These are phyloP conservation scores for Chaenodraco wilsoni DNA, from an alignment of 2,797 vertebrate species.

Conservation along the genomic window DNA sequence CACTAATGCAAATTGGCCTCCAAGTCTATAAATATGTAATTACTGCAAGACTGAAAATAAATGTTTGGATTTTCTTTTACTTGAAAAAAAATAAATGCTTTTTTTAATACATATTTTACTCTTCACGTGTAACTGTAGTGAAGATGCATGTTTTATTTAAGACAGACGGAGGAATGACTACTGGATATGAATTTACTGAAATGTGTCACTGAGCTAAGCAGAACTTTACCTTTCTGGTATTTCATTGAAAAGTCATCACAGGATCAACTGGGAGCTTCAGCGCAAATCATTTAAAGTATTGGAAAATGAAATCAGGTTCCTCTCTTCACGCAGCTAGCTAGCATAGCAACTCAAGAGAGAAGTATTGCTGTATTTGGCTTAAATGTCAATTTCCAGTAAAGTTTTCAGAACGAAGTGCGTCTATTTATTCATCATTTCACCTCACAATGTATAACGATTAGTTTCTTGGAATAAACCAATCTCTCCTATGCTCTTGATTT, in stretches of 20 bases:
- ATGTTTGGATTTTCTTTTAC: slow-evolving; percentile 36
- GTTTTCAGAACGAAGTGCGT: slow-evolving; percentile 42
- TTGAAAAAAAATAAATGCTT: slow-evolving; percentile 24
- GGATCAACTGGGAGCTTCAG: slow-evolving; percentile 1
- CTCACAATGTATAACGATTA: slow-evolving; percentile 56
- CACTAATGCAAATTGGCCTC: slow-evolving; percentile 56
- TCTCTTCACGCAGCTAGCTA: slow-evolving; percentile 33
- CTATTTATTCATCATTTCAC: slow-evolving; percentile 73
- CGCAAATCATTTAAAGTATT: slow-evolving; percentile 1
- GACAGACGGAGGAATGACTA: neutral
- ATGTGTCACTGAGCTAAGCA: slow-evolving; percentile 13
- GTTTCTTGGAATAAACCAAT: slow-evolving; percentile 79
- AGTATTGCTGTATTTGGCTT: slow-evolving; percentile 48
- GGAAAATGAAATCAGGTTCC: slow-evolving; percentile 5
- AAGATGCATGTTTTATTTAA: slow-evolving; percentile 67
- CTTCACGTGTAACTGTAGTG: slow-evolving; percentile 56
- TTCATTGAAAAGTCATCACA: neutral
- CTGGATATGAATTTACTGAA: slow-evolving; percentile 23
- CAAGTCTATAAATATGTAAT: slow-evolving; percentile 52
- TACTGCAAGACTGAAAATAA: slow-evolving; percentile 33
- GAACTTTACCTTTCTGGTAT: neutral
- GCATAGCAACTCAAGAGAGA: slow-evolving; percentile 24
- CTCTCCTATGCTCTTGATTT: slow-evolving; percentile 42
- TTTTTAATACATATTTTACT: slow-evolving; percentile 56
- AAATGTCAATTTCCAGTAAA: slow-evolving; percentile 51